Evolutionary conservation across 2,888 invertebrate genomes (phyloP), one percentile per base, ranked within the genome.

Genomic region (Merodon equestris): DNA sequence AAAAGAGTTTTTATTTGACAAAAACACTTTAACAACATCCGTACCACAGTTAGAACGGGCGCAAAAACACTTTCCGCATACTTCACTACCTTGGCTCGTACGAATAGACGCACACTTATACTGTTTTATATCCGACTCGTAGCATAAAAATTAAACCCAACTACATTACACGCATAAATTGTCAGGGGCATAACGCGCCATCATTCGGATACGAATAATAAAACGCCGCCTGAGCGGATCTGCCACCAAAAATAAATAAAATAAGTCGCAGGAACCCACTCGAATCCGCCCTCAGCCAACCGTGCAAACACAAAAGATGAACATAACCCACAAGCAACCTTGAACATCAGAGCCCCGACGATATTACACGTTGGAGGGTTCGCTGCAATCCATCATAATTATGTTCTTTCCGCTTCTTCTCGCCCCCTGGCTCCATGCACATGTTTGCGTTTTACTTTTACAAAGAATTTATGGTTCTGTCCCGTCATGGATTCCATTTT

Each of bases 331-430:
- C 19, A 64, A 58, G 57, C 42, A 40, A 19, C 40, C 17, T 40
- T 15, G 14, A 51, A 53, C 72, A 60, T 66, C 58, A 60, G 34
- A 9, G 18, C 51, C 18, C 15, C 19, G 44, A 51, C 19, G 17
- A 13, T 38, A 18, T 48, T 47, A 14, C 15, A 15, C 47, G 27
- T 27, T 27, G 27, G n/a, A n/a, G n/a, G 42, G 17, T 15, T 19
- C 36, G 47, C 57, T 53, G 68, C 53, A 57, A 74, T 63, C 68
- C 68, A 75, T 68, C 61, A 68, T 64, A 75, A 68, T 75, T 75
- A 68, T 68, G 63, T 34, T 63, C 63, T 51, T 57, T 58, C n/a
- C 27, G 27, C 7, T 27, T 27, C 3, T 27, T 7, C 27, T 27
- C 27, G 3, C 7, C 7, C 27, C 27, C 3, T 27, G 27, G 3